These are phyloP conservation scores for Agapetus fuscipes DNA, from an alignment of 2,888 invertebrate genomes.

Conservation along the genomic window DNA sequence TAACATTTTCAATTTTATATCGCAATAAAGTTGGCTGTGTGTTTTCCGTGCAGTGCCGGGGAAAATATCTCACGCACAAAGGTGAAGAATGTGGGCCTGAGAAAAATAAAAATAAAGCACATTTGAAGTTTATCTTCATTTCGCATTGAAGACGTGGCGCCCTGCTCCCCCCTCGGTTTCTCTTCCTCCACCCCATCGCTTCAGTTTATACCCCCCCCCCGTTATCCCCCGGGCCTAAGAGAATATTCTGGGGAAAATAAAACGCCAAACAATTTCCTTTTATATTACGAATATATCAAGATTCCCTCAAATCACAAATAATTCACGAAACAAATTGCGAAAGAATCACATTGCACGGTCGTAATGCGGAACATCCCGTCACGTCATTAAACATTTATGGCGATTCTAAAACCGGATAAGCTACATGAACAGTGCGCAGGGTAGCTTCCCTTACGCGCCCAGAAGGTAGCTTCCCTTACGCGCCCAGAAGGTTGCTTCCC, in stretches of 20 bases:
- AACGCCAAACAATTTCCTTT: slow-evolving; percentile 14
- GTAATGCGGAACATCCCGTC: slow-evolving; percentile 19
- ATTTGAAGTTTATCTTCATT: neutral
- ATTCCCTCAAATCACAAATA: slow-evolving; percentile 17
- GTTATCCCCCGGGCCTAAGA: too few species aligned
- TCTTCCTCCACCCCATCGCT: neutral
- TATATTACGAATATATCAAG: slow-evolving; percentile 13
- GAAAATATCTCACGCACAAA: slow-evolving; percentile 4
- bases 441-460: too few species aligned
- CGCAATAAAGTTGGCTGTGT: slow-evolving; percentile 1
- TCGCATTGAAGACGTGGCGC: neutral
- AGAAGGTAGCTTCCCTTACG: slow-evolving; percentile 9
- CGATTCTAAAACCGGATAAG: slow-evolving; percentile 20
- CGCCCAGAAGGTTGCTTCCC: neutral
- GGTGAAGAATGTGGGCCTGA: slow-evolving; percentile 4
- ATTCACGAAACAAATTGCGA: slow-evolving; percentile 21
- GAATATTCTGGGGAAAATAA: slow-evolving; percentile 5
- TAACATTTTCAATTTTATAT: slow-evolving; percentile 3
- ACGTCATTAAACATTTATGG: slow-evolving; percentile 21
- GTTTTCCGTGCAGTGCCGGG: neutral
- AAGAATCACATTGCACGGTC: slow-evolving; percentile 20
- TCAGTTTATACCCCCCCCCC: neutral
- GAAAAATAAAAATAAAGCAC: slow-evolving; percentile 1
- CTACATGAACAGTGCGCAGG: too few species aligned
- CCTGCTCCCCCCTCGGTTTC: neutral